Conservation (phyloP, 92 coral and sea anemone genomes). For the Pocillopora grandis region DNA sequence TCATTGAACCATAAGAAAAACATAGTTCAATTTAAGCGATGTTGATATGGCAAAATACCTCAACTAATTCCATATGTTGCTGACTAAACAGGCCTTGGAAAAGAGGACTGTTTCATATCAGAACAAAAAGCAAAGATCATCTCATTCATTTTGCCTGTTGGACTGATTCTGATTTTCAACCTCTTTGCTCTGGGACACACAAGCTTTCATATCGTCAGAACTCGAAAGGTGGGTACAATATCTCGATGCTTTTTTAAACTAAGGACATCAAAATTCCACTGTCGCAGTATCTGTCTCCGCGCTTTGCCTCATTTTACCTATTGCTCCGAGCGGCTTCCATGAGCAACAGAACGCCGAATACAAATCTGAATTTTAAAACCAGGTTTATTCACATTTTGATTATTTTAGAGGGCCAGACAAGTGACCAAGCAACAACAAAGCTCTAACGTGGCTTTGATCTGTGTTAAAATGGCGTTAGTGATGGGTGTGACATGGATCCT, state of each 20-base stretch:
- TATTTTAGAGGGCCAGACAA: background rate
- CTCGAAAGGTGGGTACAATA: slow-evolving; percentile 43
- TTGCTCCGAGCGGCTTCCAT: too few species aligned
- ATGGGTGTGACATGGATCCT: too few species aligned
- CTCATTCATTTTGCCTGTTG: slow-evolving; percentile 44
- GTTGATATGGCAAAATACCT: too few species aligned
- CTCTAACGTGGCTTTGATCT: too few species aligned
- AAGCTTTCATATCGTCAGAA: slow-evolving; percentile 33
- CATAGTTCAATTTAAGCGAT: too few species aligned
- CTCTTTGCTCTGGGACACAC: slow-evolving; percentile 53
- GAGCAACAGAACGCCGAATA: too few species aligned
- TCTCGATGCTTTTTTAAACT: background rate
- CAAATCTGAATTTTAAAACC: too few species aligned
- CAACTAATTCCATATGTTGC: background rate
- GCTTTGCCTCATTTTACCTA: too few species aligned
- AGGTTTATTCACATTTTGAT: background rate
- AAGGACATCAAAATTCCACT: background rate
- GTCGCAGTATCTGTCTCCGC: background rate
- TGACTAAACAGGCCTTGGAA: slow-evolving; percentile 5
- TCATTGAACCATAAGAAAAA: background rate
- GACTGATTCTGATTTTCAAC: slow-evolving; percentile 49
- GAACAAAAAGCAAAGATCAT: slow-evolving; percentile 21
- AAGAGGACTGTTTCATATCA: slow-evolving; percentile 45
- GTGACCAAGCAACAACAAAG: too few species aligned
- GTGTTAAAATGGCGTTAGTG: too few species aligned